Percentiles rank a stretch among this genome's conserved stretches.
These are phyloP conservation scores for Meleagris gallopavo DNA, from an alignment of 2,113 vertebrate species.

Conservation along the genomic window DNA sequence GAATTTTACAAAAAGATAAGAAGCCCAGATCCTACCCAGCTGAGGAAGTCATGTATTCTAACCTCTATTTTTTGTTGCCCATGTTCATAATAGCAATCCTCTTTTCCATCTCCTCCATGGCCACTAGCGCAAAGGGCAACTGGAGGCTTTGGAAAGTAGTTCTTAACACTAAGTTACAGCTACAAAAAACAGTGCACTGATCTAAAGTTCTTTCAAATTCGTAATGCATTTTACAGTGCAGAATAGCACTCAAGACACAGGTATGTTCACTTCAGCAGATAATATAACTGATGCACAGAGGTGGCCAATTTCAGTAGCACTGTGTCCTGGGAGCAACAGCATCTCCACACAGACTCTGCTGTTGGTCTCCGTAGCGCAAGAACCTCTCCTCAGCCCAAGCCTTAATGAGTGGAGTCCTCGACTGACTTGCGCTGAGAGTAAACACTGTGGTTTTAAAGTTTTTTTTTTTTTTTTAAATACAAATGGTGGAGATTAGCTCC, in stretches of 20 bases:
- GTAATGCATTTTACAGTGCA: neutral
- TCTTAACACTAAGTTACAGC: neutral
- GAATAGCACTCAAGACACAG: too few relatives aligned
- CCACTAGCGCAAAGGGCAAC: neutral
- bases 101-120: neutral
- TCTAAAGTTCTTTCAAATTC: neutral
- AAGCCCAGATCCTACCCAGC: neutral
- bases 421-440: neutral
- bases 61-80: neutral
- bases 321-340: neutral
- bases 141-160: neutral
- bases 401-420: neutral
- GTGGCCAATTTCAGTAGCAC: neutral
- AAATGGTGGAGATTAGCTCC: neutral
- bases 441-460: neutral
- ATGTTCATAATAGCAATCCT: neutral
- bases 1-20: neutral
- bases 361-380: neutral
- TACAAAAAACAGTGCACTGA: neutral
- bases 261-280: neutral
- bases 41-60: neutral
- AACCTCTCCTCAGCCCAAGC: neutral
- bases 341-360: neutral
- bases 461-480: neutral
- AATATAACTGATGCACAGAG: neutral